Conservation (phyloP, 2,113 vertebrate genomes). For the Parotia lawesii region DNA sequence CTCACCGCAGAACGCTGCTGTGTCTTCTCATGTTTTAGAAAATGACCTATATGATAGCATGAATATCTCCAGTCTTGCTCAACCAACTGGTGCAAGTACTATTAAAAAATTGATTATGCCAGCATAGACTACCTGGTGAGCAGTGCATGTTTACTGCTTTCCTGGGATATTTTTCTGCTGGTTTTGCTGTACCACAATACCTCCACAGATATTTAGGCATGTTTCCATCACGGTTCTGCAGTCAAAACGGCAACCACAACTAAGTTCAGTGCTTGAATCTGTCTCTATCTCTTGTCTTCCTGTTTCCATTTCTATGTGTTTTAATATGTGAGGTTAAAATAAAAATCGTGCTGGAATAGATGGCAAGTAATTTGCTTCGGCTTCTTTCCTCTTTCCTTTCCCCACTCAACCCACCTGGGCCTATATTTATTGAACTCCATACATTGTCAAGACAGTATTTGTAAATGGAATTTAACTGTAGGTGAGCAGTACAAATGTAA, state of each 20-base stretch:
- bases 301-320: background rate
- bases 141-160: background rate
- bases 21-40: background rate
- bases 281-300: background rate
- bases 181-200: rapidly evolving
- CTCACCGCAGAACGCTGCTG: background rate
- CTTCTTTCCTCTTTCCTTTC: background rate
- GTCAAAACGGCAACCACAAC: background rate
- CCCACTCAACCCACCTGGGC: slow-evolving; percentile 20
- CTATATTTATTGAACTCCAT: slow-evolving; percentile 70
- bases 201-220: background rate
- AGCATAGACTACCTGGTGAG: background rate
- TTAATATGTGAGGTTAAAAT: background rate
- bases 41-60: background rate
- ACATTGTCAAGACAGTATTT: slow-evolving; percentile 73
- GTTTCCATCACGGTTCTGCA: background rate
- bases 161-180: background rate
- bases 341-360: slow-evolving; percentile 11
- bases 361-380: background rate
- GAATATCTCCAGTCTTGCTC: background rate
- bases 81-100: background rate
- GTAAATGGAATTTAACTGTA: slow-evolving; percentile 76
- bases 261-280: background rate
- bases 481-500: slow-evolving; percentile 78
- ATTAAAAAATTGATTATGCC: background rate